These are phyloP conservation scores for Acanthosoma haemorrhoidale DNA, from an alignment of 2,888 invertebrate genomes.

Conservation along the genomic window DNA sequence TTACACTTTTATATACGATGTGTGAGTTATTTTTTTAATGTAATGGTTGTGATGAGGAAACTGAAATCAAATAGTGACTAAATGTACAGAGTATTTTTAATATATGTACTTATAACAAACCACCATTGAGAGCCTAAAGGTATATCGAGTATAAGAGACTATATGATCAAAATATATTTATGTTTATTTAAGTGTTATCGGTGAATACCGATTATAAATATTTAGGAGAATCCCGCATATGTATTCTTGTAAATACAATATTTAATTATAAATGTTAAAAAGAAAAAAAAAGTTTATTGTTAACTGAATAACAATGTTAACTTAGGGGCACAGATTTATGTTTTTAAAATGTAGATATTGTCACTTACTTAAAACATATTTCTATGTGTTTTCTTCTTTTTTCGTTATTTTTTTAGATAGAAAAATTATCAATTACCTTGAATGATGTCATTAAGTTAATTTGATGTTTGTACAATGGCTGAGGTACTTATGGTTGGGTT, in stretches of 20 bases:
- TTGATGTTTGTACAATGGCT: slow-evolving; percentile 19
- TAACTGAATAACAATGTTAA: slow-evolving; percentile 22
- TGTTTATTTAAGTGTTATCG: slow-evolving; percentile 2
- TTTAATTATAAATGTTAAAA: slow-evolving; percentile 17
- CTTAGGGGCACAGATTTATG: slow-evolving; percentile 18
- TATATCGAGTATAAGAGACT: not conserved
- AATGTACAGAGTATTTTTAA: not conserved
- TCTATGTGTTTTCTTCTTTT: not conserved
- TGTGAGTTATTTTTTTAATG: slow-evolving; percentile 9
- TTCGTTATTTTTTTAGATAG: not conserved
- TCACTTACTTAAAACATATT: slow-evolving; percentile 26
- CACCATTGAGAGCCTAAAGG: not conserved
- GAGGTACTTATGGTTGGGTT: slow-evolving; percentile 21
- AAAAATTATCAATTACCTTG: not conserved
- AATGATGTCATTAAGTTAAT: not conserved
- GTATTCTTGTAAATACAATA: slow-evolving; percentile 20
- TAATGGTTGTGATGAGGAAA: slow-evolving; percentile 26
- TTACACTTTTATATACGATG: slow-evolving; percentile 21
- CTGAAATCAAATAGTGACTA: slow-evolving; percentile 25
- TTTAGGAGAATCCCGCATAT: not conserved
- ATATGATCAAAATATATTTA: not conserved
- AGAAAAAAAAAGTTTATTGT: slow-evolving; percentile 6
- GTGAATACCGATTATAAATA: not conserved
- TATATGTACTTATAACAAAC: slow-evolving; percentile 7
- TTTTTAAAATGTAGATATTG: slow-evolving; percentile 25